Evolutionary conservation across 2,888 invertebrate genomes (phyloP).

Genomic region (Vanessa cardui): DNA sequence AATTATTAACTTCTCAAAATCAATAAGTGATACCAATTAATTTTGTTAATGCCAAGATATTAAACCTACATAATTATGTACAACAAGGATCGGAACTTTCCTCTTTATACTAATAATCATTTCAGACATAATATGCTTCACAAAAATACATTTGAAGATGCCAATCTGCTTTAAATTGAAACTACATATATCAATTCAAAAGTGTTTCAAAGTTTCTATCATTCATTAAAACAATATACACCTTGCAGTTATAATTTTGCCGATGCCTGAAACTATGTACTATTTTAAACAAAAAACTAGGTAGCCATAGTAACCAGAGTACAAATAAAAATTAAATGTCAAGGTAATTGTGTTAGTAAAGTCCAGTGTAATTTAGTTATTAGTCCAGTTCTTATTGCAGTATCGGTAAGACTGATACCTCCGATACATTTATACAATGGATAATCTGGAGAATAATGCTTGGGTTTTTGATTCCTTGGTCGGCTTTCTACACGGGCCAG

Average conservation of each 20-base stretch:
- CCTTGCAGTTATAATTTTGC: not conserved
- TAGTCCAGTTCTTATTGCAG: conserved; percentile 10
- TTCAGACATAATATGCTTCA: no score
- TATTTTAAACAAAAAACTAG: conserved; percentile 13
- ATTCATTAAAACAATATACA: not conserved
- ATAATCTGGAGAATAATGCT: conserved; percentile 84
- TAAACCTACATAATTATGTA: no score
- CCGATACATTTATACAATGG: conserved; percentile 47
- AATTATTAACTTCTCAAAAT: no score
- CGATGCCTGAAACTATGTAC: not conserved
- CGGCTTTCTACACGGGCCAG: conserved; percentile 94
- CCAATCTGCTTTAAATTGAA: not conserved
- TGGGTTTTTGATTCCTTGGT: conserved; percentile 97
- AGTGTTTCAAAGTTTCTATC: no score
- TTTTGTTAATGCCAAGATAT: no score
- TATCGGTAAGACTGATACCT: conserved; percentile 2
- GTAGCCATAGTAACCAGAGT: conserved; percentile 48
- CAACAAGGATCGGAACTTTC: no score
- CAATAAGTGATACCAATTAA: no score
- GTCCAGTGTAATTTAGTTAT: conserved; percentile 26
- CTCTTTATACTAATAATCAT: no score
- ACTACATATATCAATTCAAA: not conserved
- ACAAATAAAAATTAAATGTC: conserved; percentile 46
- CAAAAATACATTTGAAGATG: no score
- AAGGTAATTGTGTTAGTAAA: conserved; percentile 33